Base-by-base conservation (phyloP, 2,888 invertebrate species). In the Drosophila suboccidentalis region DNA sequence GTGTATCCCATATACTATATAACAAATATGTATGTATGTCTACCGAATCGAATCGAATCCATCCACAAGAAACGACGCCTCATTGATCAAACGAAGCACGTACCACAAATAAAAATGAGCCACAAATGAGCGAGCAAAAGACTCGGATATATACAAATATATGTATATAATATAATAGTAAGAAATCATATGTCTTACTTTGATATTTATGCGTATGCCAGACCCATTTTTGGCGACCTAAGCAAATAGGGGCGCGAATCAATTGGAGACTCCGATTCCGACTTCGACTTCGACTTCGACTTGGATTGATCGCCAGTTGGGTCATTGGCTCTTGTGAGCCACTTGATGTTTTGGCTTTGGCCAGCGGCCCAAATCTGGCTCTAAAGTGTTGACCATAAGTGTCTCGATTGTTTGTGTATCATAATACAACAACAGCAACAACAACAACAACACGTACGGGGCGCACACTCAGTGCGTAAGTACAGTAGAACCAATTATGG, bases 401-500 rank as follows among this genome's bases (percentile, higher is more conserved):
- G 85, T 78, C 89, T 80, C 65, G 87, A 85, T 86, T 86, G 86
- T 86, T 86, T 86, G 88, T 86, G 85, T 89, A 86, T 86, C 86
- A 86, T 85, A 89, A 87, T 83, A 87, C 83, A 75, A 34, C 50
- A 41, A 22, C 57, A 38, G 3, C 36, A 58, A 1, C 44, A 50
- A 13, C 51, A 60, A 49, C 58, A 58, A 59, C 66, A 66, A 59
- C 65, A 53, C 55, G 54, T 19, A 50, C 58, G 62, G 47, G 78
- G 67, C 72, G 69, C 71, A 68, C 72, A 81, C 68, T 71, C 79
- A 55, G 91, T 91, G 91, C 90, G 90, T 91, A 91, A 91, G 91
- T 90, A 89, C 90, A 84, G 91, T 91, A 91, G 91, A 91, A 91
- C 91, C 91, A 91, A 91, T 91, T 91, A 91, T 91, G 91, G 91